A percentile compares a stretch with the other conserved stretches of the same genome.
phyloP scores from a whole-genome alignment of 2,113 vertebrate species.

The Isichthys henryi region DNA sequence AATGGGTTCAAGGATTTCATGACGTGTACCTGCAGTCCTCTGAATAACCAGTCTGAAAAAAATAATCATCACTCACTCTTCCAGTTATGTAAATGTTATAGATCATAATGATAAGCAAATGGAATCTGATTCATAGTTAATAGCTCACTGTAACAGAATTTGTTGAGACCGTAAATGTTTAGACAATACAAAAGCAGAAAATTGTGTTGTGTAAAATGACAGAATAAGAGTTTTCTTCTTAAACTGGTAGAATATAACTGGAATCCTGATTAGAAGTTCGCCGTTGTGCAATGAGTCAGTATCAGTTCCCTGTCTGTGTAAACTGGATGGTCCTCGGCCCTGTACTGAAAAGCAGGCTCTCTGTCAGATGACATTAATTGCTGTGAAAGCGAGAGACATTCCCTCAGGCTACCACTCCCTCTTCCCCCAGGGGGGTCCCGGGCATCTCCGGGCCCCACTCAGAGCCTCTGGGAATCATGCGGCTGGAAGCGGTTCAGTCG shows the following conservation, averaged over 20 bases:
- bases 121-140: neutral
- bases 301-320: neutral
- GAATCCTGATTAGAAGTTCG: neutral
- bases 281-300: neutral
- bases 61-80: neutral
- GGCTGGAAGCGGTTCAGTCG: conserved; percentile 89
- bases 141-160: neutral
- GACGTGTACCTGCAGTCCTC: neutral
- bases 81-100: neutral
- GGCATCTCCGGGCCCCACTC: conserved; percentile 33
- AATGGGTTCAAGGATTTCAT: neutral
- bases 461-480: conserved; percentile 66
- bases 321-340: neutral
- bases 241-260: neutral
- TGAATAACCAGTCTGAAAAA: neutral
- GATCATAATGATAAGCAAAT: neutral
- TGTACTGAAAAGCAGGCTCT: neutral
- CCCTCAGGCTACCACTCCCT: neutral
- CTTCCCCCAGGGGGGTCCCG: neutral
- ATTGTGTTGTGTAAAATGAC: neutral
- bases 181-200: neutral
- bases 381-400: neutral
- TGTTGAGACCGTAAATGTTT: neutral
- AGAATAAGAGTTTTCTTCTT: neutral
- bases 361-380: neutral